Conservation (phyloP, 2,888 invertebrate species). For the Drosophila tripunctata region DNA sequence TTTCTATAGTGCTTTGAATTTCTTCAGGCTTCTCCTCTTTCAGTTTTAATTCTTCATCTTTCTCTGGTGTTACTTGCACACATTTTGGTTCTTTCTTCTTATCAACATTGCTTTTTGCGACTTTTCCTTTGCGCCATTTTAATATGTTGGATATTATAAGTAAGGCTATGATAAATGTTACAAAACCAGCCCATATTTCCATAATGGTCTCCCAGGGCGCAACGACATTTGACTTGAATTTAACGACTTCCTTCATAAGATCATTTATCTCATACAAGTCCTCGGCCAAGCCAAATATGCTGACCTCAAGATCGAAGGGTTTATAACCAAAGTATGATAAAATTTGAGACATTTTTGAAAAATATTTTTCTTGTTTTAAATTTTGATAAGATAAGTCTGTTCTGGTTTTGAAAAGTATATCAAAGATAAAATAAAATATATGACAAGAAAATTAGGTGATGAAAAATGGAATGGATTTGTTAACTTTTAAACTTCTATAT, state of each 20-base stretch:
- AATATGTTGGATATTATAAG: not conserved
- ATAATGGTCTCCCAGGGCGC: slow-evolving; percentile 16
- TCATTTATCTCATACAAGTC: slow-evolving; percentile 34
- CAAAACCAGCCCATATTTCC: slow-evolving; percentile 9
- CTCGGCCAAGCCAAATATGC: slow-evolving; percentile 50
- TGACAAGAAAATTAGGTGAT: too few species aligned
- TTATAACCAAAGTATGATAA: slow-evolving; percentile 21
- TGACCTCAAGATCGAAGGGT: slow-evolving; percentile 30
- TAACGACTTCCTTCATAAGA: slow-evolving; percentile 11
- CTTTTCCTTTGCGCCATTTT: not conserved
- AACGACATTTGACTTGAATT: slow-evolving; percentile 9
- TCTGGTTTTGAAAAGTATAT: not conserved
- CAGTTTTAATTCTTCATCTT: not conserved
- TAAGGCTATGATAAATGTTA: slow-evolving; percentile 22
- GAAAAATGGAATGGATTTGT: too few species aligned
- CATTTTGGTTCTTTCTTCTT: not conserved
- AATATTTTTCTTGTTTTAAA: not conserved
- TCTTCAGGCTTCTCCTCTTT: not conserved
- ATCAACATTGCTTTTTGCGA: not conserved
- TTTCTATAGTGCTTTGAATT: not conserved
- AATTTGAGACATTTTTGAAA: slow-evolving; percentile 35
- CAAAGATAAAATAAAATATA: not conserved
- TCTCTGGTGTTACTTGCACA: not conserved
- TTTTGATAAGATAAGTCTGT: not conserved
- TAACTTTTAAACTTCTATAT: too few species aligned